These are phyloP conservation scores for Ormyrus nitidulus DNA, from an alignment of 2,888 invertebrate species.

Conservation along the genomic window DNA sequence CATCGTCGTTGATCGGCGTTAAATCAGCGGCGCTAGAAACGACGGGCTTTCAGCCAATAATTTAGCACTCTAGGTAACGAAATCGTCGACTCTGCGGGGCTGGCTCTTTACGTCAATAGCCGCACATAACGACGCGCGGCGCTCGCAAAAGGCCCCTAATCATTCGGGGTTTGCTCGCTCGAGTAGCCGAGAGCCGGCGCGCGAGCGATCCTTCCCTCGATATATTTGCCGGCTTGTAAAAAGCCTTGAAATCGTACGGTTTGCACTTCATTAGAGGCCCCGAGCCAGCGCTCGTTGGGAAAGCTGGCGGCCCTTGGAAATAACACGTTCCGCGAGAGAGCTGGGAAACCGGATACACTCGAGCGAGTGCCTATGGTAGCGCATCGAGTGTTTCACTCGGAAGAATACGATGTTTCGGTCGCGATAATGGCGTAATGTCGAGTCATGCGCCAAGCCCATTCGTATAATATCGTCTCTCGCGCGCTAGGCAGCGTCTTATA, in stretches of 20 bases:
- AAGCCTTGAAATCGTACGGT: slow-evolving; percentile 28
- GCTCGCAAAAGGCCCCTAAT: slow-evolving; percentile 25
- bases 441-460: slow-evolving; percentile 21
- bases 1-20: slow-evolving; percentile 15
- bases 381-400: no score
- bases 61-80: slow-evolving; percentile 43
- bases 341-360: slow-evolving; percentile 42
- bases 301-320: slow-evolving; percentile 22
- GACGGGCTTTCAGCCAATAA: slow-evolving; percentile 25
- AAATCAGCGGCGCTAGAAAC: slow-evolving; percentile 39
- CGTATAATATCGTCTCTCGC: slow-evolving; percentile 1
- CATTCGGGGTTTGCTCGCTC: neutral
- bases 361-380: neutral
- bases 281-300: slow-evolving; percentile 14
- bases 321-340: slow-evolving; percentile 17
- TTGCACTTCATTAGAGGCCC: slow-evolving; percentile 47
- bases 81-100: neutral
- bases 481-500: slow-evolving; percentile 25
- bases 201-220: slow-evolving; percentile 13
- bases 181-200: neutral
- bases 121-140: neutral
- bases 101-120: no score
- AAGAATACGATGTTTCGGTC: neutral
- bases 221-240: neutral
- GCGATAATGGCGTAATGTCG: slow-evolving; percentile 35